Evolutionary conservation across 2,113 vertebrate genomes (phyloP), one percentile per base, ranked within the genome.

Genomic region (Ictalurus furcatus): DNA sequence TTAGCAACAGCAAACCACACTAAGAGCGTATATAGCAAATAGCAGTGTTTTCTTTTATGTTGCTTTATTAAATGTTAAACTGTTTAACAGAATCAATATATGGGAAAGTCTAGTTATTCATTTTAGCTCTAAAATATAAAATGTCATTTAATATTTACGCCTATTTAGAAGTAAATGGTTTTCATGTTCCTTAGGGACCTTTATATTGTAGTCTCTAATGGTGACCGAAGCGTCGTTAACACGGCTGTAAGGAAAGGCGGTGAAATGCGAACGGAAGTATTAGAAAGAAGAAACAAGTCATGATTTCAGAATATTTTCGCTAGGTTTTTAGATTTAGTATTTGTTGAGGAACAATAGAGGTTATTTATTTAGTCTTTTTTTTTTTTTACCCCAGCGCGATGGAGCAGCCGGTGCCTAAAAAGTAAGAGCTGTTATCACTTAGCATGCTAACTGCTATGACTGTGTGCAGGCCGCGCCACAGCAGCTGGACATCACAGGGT

Each of bases 381-480:
- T 34, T 34, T 34, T 34, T 34, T 34, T 34, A 34, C 44, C 21
- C 76, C 61, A 54, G 25, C 79, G 3, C 21, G 54, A 91, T 91
- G 90, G 90, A 91, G 69, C 90, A 91, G 65, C 71, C 90, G 40
- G 87, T 90, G 73, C 89, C 89, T 44, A 91, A 88, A 90, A 91
- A 90, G 90, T 91, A 90, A 91, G 81, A 63, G 87, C 78, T 34
- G 4, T 73, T 87, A 44, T 67, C 17, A 25, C 7, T 59, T 1
- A 44, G 30, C 0, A 58, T 83, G 81, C 74, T 87, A 89, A 19
- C 30, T 17, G 87, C 63, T 71, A 52, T 30, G 17, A 52, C 73
- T 86, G 52, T 89, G 74, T 82, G 61, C 87, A 88, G 89, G 90
- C 89, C 90, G 84, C 88, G 8, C 44, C 58, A 67, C 6, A 83